Conservation (phyloP, 2,797 vertebrate genomes). For the Diceros bicornis region DNA sequence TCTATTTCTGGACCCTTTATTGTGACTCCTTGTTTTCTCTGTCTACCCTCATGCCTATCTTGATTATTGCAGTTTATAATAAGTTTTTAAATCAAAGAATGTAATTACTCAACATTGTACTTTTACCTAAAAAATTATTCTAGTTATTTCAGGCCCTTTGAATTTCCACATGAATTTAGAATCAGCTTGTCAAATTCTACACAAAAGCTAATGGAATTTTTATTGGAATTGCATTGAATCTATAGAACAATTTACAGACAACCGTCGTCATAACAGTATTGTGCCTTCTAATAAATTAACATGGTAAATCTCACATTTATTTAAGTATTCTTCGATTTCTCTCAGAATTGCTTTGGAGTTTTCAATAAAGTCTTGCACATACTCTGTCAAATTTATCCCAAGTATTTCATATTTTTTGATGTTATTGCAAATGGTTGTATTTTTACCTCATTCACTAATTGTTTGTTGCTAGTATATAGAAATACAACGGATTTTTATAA, state of each 20-base stretch:
- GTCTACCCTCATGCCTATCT: not conserved
- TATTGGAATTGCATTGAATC: not conserved
- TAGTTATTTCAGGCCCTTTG: not conserved
- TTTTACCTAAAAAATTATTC: not conserved
- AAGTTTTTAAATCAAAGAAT: constrained; percentile 45
- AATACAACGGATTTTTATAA: constrained; percentile 47
- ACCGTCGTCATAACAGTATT: not conserved
- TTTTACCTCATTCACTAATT: constrained; percentile 6
- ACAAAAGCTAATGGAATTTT: constrained; percentile 29
- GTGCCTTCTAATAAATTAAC: not conserved
- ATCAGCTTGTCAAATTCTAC: constrained; percentile 25
- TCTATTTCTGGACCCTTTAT: not conserved
- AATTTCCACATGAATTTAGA: constrained; percentile 22
- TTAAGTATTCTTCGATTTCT: constrained; percentile 6
- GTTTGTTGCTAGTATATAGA: not conserved
- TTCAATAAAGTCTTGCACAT: not conserved
- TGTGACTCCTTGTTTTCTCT: not conserved
- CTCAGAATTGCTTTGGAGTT: constrained; percentile 9
- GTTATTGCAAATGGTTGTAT: not conserved
- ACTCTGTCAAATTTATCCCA: constrained; percentile 27
- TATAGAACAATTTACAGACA: constrained; percentile 11
- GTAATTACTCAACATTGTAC: not conserved
- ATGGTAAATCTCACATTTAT: not conserved
- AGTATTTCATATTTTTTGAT: not conserved
- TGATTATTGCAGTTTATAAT: not conserved